Percentiles rank a stretch among this genome's conserved stretches.
Conservation (phyloP, 2,797 vertebrate species). For the Characodon lateralis region DNA sequence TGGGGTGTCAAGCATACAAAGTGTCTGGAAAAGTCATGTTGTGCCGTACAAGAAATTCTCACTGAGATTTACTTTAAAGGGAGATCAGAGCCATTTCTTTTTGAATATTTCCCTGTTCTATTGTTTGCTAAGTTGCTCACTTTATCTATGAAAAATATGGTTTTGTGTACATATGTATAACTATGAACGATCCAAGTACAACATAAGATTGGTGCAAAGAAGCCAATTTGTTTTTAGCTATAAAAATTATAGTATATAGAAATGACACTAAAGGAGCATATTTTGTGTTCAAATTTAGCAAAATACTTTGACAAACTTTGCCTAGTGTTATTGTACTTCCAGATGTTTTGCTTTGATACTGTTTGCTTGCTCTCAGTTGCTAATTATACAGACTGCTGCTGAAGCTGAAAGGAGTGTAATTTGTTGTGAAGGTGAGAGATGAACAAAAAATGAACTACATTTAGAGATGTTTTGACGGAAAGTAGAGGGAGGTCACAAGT, state of each 20-base stretch:
- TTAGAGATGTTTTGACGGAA: not conserved
- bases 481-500: no score
- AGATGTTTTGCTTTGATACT: not conserved
- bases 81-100: conserved; percentile 9
- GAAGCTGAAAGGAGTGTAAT: not conserved
- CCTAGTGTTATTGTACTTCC: not conserved
- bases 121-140: not conserved
- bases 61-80: conserved; percentile 21
- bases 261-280: not conserved
- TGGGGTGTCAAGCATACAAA: conserved; percentile 17
- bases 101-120: conserved; percentile 8
- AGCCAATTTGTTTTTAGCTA: not conserved
- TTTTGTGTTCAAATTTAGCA: not conserved
- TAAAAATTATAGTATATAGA: not conserved
- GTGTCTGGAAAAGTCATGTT: conserved; percentile 33
- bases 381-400: not conserved
- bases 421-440: not conserved
- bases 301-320: not conserved
- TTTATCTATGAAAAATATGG: not conserved
- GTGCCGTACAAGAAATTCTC: conserved; percentile 13
- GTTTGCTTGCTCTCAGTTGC: not conserved
- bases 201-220: not conserved
- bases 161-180: not conserved
- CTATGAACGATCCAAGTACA: not conserved
- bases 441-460: not conserved